Evolutionary conservation across 2,113 vertebrate genomes (phyloP).

Genomic region (Arizona elegans): DNA sequence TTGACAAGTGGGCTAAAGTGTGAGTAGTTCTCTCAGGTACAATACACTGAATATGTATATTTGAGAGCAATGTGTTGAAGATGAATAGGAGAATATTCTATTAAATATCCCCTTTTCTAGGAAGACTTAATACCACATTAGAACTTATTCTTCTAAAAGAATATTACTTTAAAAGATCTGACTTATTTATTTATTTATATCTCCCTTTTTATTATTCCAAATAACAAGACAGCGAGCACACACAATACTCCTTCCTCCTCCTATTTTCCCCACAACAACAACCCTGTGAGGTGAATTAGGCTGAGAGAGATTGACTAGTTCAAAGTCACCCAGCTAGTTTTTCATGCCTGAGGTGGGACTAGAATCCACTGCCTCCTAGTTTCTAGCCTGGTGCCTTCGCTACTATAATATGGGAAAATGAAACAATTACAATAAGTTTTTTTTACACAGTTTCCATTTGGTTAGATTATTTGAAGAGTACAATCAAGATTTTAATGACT

Average conservation of each 20-base stretch:
- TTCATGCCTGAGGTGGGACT: background rate
- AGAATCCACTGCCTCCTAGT: background rate
- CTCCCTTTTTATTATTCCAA: background rate
- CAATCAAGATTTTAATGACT: background rate
- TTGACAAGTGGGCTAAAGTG: constrained; percentile 91
- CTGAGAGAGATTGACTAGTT: background rate
- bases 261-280: background rate
- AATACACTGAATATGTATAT: background rate
- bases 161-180: background rate
- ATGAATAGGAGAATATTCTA: accelerated
- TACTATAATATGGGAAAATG: background rate
- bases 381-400: background rate
- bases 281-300: background rate
- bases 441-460: accelerated
- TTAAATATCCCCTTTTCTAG: background rate
- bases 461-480: background rate
- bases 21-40: constrained; percentile 51
- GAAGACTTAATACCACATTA: background rate
- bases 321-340: background rate
- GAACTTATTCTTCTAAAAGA: background rate
- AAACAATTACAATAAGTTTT: background rate
- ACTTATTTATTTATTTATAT: background rate
- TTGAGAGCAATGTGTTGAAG: background rate
- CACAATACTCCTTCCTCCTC: background rate
- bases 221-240: background rate